Evolutionary conservation across 2,888 invertebrate genomes (phyloP), one percentile per base, ranked within the genome.

Genomic region (Epirrhoe tristata): DNA sequence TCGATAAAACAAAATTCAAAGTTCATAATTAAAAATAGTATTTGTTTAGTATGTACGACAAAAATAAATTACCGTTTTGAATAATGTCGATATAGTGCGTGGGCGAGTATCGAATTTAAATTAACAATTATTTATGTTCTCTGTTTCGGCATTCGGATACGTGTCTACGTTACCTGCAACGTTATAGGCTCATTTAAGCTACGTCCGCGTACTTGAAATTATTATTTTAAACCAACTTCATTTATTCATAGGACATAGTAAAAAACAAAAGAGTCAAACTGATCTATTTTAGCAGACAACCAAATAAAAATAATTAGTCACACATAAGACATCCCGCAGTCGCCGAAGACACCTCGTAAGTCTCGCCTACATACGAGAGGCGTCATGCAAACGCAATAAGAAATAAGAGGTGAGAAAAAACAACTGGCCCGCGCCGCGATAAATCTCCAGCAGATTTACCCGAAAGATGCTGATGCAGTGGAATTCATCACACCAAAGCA

Each of bases 91-190:
- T 85, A 86, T 87, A 79, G 81, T 77, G 80, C 81, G 81, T 81
- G 82, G 81, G 88, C 88, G 81, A 87, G 87, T 82, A 81, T 85
- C 83, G 86, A 88, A 88, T 91, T 86, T 85, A 87, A 90, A 91
- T 91, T 86, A 88, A 86, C 82, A 80, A 84, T 87, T 83, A 90
- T 90, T 88, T 90, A 90, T 87, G 70, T 80, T 78, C 75, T 73
- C 76, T 84, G 85, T 86, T 87, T 86, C 77, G 86, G 82, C 24
- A 48, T 87, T 86, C 79, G 79, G 81, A 50, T 84, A 83, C 81
- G 84, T 83, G 74, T 74, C 76, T 77, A 74, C 75, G 70, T 50
- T 65, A 58, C 46, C 72, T 70, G 75, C 77, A 75, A 80, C 66
- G 75, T 74, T 76, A 74, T 77, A 79, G 78, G 75, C 75, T 85